A percentile compares a stretch with the other conserved stretches of the same genome.
Evolutionary conservation across 2,888 invertebrate species (phyloP).

Genomic region (Mellilla xanthometata): DNA sequence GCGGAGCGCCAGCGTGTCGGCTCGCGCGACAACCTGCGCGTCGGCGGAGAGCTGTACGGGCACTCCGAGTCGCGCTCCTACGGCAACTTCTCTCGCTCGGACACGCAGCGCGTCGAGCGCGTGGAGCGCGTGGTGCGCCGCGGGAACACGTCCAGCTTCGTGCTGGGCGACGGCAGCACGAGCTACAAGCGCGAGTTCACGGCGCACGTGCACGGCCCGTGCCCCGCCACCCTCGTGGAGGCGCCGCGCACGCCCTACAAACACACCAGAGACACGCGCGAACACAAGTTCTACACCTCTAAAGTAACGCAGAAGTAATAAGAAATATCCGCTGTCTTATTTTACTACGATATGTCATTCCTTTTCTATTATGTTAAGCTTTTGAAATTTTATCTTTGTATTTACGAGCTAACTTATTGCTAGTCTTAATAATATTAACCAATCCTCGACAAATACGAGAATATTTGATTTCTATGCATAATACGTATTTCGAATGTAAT

Average conservation of each 20-base stretch:
- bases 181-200: slow-evolving; percentile 91
- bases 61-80: slow-evolving; percentile 88
- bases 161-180: slow-evolving; percentile 86
- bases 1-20: slow-evolving; percentile 83
- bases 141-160: slow-evolving; percentile 89
- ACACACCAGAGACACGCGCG: slow-evolving; percentile 92
- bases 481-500: slow-evolving; percentile 26
- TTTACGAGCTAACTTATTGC: slow-evolving; percentile 58
- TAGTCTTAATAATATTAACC: slow-evolving; percentile 62
- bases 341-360: slow-evolving; percentile 28
- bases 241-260: slow-evolving; percentile 89
- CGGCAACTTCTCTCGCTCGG: slow-evolving; percentile 84
- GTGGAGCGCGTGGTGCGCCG: slow-evolving; percentile 84
- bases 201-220: slow-evolving; percentile 87
- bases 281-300: slow-evolving; percentile 92
- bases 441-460: slow-evolving; percentile 45
- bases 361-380: slow-evolving; percentile 23
- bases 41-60: slow-evolving; percentile 89
- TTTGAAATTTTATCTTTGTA: slow-evolving; percentile 31
- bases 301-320: slow-evolving; percentile 74
- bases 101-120: slow-evolving; percentile 76
- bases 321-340: slow-evolving; percentile 44
- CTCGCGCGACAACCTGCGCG: slow-evolving; percentile 85
- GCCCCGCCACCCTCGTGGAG: slow-evolving; percentile 90
- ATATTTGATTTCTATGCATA: slow-evolving; percentile 42